Conservation (phyloP, 2,797 vertebrate species). For the Pangasius larnaudii region DNA sequence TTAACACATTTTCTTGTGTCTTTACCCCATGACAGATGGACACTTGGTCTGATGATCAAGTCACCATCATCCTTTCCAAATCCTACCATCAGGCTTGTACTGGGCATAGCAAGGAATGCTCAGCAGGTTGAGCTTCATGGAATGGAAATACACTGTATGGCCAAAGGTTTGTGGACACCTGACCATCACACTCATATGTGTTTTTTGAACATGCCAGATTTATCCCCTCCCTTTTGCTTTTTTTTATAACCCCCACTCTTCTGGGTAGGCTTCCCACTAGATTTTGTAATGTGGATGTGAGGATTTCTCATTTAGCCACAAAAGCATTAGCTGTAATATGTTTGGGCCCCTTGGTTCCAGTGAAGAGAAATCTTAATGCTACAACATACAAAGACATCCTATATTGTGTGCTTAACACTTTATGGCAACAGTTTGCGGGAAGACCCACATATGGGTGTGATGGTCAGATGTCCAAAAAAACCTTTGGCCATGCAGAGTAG, state of each 20-base stretch:
- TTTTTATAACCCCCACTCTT: not conserved
- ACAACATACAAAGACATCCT: not conserved
- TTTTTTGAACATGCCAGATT: not conserved
- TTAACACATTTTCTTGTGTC: not conserved
- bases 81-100: not conserved
- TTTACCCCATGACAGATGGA: not conserved
- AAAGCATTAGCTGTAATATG: not conserved
- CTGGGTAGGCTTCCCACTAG: not conserved
- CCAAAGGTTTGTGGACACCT: not conserved
- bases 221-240: not conserved
- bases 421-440: not conserved
- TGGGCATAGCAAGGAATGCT: not conserved
- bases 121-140: not conserved
- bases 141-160: not conserved
- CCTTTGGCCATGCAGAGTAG: not conserved
- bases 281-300: not conserved
- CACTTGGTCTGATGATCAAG: not conserved
- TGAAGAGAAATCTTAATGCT: not conserved
- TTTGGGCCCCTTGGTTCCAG: not conserved
- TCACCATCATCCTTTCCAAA: not conserved
- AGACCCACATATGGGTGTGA: not conserved
- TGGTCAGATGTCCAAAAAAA: not conserved
- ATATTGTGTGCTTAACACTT: not conserved
- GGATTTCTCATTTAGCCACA: not conserved
- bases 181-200: not conserved